Evolutionary conservation across 2,888 invertebrate genomes (phyloP).

Genomic region (Neocrepidodera transversa): DNA sequence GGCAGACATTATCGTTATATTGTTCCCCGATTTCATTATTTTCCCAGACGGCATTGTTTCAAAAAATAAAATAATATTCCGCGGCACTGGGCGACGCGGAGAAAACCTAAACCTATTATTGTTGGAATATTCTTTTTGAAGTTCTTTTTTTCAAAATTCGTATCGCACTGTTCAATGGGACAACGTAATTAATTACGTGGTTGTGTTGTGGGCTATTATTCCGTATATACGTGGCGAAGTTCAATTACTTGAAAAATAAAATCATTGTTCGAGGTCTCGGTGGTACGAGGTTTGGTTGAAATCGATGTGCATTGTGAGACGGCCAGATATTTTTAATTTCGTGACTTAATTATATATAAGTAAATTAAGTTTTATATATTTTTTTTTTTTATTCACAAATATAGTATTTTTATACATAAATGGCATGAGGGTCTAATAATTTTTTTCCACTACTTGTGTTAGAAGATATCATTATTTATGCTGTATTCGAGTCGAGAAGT

Average conservation of each 20-base stretch:
- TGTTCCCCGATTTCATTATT: constrained; percentile 22
- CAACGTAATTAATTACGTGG: constrained; percentile 18
- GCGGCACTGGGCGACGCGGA: constrained; percentile 5
- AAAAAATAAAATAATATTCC: constrained; percentile 16
- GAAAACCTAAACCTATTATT: constrained; percentile 20
- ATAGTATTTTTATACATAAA: no score
- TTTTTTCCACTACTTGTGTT: no score
- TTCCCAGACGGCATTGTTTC: constrained; percentile 20
- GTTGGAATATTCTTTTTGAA: constrained; percentile 22
- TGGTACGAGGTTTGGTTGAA: constrained; percentile 5
- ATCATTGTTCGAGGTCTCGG: constrained; percentile 10
- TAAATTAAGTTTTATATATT: constrained; percentile 11
- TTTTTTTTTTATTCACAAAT: no score
- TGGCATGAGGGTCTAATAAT: no score
- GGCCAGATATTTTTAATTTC: constrained; percentile 6
- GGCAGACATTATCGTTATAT: constrained; percentile 25
- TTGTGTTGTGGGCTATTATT: constrained; percentile 11
- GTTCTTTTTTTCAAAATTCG: constrained; percentile 19
- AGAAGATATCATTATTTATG: no score
- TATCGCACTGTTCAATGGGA: constrained; percentile 22
- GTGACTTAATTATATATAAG: constrained; percentile 1
- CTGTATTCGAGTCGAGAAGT: no score
- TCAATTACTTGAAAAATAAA: constrained; percentile 17
- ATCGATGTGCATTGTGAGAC: constrained; percentile 3
- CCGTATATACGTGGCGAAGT: constrained; percentile 15